These are phyloP conservation scores for Actinia equina DNA, from an alignment of 64 coral and sea anemone species.

Conservation along the genomic window DNA sequence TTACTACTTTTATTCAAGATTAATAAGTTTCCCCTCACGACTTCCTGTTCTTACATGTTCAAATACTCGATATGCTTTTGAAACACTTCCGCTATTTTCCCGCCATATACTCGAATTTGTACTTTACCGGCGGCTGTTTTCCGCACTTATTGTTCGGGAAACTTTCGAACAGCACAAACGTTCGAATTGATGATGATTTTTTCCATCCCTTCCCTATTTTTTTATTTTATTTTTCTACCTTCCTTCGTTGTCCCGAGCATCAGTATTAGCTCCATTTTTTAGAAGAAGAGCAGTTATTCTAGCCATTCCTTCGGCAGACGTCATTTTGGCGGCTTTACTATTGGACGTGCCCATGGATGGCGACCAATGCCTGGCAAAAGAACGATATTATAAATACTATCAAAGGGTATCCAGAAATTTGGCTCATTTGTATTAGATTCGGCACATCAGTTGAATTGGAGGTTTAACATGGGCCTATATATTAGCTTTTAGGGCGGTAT, in stretches of 20 bases:
- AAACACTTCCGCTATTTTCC: not conserved
- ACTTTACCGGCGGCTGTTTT: not conserved
- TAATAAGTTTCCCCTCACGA: no score
- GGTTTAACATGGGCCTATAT: no score
- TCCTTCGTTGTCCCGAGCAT: slow-evolving; percentile 79
- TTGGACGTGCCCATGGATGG: not conserved
- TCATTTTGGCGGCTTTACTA: slow-evolving; percentile 34
- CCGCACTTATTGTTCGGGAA: not conserved
- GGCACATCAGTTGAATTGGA: no score
- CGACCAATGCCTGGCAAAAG: slow-evolving; percentile 61
- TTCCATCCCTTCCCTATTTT: not conserved
- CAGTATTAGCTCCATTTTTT: slow-evolving; percentile 66
- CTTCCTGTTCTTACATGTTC: no score
- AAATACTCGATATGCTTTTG: not conserved
- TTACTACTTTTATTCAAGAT: no score
- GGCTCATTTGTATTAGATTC: no score
- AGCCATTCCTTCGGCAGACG: slow-evolving; percentile 91
- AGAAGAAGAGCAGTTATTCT: slow-evolving; percentile 65
- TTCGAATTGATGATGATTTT: no score
- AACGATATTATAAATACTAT: not conserved
- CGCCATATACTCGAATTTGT: not conserved
- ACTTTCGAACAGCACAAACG: not conserved
- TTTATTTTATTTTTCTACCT: slow-evolving; percentile 28
- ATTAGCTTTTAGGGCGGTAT: no score
- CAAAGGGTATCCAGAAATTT: not conserved